Conservation (phyloP, 1,140 invertebrate species). For the Macrotrachela quadricornifera region DNA sequence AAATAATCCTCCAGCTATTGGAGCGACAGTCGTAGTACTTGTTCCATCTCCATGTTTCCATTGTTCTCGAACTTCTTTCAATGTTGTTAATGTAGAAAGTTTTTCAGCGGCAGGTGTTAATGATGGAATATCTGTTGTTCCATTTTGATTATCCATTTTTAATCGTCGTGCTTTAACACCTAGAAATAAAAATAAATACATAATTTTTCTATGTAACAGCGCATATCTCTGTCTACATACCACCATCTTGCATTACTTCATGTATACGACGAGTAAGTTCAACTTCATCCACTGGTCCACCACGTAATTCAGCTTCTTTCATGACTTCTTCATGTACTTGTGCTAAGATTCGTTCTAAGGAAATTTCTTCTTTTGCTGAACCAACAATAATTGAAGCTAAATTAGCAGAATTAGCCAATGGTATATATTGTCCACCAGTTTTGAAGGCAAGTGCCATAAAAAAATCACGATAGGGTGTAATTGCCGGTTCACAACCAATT, state of each 20-base stretch:
- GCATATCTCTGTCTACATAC: too few relatives aligned
- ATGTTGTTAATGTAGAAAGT: too few relatives aligned
- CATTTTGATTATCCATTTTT: too few relatives aligned
- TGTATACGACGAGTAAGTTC: slow-evolving; percentile 2
- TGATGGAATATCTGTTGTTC: too few relatives aligned
- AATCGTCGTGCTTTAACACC: too few relatives aligned
- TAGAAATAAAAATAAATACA: too few relatives aligned
- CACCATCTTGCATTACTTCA: not conserved
- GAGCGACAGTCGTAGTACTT: too few relatives aligned
- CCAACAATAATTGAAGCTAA: slow-evolving; percentile 3
- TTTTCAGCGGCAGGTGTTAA: too few relatives aligned
- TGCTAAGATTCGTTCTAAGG: slow-evolving; percentile 5
- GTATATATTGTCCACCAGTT: slow-evolving; percentile 8
- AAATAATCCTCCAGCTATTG: too few relatives aligned
- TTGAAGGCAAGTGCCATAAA: slow-evolving; percentile 1
- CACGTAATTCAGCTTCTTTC: not conserved
- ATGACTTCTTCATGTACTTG: slow-evolving; percentile 2
- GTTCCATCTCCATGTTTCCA: too few relatives aligned
- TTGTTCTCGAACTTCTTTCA: too few relatives aligned
- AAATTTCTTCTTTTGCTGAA: slow-evolving; percentile 1
- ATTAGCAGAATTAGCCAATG: not conserved
- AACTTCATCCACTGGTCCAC: not conserved
- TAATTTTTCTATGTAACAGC: too few relatives aligned
- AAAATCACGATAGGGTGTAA: not conserved
- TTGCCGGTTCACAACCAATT: not conserved